Percentiles rank a stretch among this genome's conserved stretches.
These are phyloP conservation scores for Mythimna ferrago DNA, from an alignment of 2,888 invertebrate species.

Conservation along the genomic window DNA sequence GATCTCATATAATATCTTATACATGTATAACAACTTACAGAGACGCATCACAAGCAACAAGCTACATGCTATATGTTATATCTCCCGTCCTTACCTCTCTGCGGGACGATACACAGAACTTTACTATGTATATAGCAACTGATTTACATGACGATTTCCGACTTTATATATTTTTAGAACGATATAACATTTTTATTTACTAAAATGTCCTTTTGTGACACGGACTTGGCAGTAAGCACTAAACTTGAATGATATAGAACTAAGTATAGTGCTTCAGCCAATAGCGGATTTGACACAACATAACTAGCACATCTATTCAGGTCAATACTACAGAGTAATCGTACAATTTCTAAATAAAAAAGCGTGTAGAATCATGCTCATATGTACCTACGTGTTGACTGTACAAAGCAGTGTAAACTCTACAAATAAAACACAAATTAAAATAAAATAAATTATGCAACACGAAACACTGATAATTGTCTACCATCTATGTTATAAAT, in stretches of 20 bases:
- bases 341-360: constrained; percentile 49
- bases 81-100: constrained; percentile 38
- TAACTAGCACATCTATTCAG: constrained; percentile 87
- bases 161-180: constrained; percentile 61
- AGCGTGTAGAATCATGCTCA: constrained; percentile 70
- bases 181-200: constrained; percentile 53
- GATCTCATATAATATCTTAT: constrained; percentile 86
- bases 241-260: constrained; percentile 56
- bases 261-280: constrained; percentile 57
- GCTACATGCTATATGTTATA: constrained; percentile 56
- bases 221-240: constrained; percentile 61
- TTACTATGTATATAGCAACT: constrained; percentile 41
- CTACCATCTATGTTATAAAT: constrained; percentile 69
- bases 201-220: constrained; percentile 71
- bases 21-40: constrained; percentile 82
- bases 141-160: constrained; percentile 43
- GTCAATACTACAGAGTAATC: constrained; percentile 46
- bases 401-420: constrained; percentile 82
- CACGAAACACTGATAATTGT: constrained; percentile 79
- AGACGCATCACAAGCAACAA: constrained; percentile 80
- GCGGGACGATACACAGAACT: constrained; percentile 34
- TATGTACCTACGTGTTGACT: constrained; percentile 66
- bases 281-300: constrained; percentile 65
- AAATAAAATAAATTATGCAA: constrained; percentile 88
- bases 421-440: constrained; percentile 81